Conservation (phyloP, 2,888 invertebrate species). For the Stomorhina lunata region DNA sequence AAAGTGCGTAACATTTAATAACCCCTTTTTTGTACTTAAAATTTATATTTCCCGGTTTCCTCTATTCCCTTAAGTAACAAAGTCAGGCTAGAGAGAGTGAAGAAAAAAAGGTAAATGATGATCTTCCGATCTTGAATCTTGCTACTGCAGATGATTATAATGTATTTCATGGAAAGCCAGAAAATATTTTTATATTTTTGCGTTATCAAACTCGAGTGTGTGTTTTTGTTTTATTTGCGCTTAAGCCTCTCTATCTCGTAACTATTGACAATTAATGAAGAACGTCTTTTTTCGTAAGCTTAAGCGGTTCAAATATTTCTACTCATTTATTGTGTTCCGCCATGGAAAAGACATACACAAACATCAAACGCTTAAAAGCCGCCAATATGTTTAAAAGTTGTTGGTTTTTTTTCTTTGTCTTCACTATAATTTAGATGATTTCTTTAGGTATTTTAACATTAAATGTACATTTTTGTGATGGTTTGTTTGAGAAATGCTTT, state of each 20-base stretch:
- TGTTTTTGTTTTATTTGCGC: slow-evolving; percentile 23
- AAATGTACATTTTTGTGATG: slow-evolving; percentile 31
- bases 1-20: slow-evolving; percentile 65
- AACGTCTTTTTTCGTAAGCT: slow-evolving; percentile 31
- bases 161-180: slow-evolving; percentile 31
- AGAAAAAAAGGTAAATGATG: neutral
- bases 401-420: neutral
- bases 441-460: slow-evolving; percentile 49
- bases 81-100: neutral
- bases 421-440: slow-evolving; percentile 2
- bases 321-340: slow-evolving; percentile 28
- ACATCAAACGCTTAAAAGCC: slow-evolving; percentile 53
- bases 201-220: slow-evolving; percentile 1
- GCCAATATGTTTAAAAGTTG: slow-evolving; percentile 6
- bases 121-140: too few relatives aligned
- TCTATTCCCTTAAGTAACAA: neutral
- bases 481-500: neutral
- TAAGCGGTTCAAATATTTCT: slow-evolving; percentile 18
- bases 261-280: slow-evolving; percentile 59
- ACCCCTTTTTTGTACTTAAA: slow-evolving; percentile 19
- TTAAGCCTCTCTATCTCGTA: neutral
- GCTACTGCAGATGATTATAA: neutral
- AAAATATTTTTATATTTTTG: neutral
- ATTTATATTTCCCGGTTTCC: neutral
- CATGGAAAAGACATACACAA: slow-evolving; percentile 17